Evolutionary conservation across 2,113 vertebrate genomes (phyloP).

Genomic region (Mustela lutreola): DNA sequence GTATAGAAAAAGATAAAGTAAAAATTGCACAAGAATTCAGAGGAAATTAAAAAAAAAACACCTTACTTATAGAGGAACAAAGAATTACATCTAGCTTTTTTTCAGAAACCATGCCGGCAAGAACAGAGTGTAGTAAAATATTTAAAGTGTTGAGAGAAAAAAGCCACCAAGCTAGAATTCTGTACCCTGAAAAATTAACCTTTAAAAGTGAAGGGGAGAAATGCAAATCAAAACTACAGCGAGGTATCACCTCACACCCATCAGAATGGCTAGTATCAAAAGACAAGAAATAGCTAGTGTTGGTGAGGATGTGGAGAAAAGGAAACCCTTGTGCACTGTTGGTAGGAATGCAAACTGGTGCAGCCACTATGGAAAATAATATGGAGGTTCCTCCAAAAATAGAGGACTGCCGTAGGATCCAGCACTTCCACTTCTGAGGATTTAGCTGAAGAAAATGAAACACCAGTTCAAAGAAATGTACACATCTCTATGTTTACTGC

Average conservation of each 20-base stretch:
- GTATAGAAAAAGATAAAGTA: background rate
- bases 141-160: background rate
- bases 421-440: background rate
- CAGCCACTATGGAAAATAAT: background rate
- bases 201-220: background rate
- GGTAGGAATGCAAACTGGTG: background rate
- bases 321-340: background rate
- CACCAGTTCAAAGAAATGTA: background rate
- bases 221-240: background rate
- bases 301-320: background rate
- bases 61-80: background rate
- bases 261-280: background rate
- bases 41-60: background rate
- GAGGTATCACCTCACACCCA: background rate
- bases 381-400: background rate
- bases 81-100: background rate
- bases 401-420: background rate
- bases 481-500: background rate
- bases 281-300: background rate
- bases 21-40: background rate
- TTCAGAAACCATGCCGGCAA: background rate
- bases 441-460: background rate
- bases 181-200: background rate
- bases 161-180: background rate
- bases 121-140: background rate